phyloP scores from a whole-genome alignment of 2,888 invertebrate genomes.

The Thecophora atra region DNA sequence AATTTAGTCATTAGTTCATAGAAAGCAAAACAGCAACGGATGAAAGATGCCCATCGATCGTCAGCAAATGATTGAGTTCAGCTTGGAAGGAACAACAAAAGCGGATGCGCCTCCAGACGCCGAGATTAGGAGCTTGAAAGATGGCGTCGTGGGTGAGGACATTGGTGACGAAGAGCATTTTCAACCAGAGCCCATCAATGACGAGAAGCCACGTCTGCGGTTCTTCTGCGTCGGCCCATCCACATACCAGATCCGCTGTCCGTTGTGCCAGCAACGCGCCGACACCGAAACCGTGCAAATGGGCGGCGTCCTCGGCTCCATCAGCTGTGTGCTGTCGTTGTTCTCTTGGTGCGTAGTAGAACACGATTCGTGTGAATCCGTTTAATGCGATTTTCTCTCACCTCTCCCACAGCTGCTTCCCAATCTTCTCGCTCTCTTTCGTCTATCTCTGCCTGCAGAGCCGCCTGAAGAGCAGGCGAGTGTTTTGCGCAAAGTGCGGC shows the following conservation, averaged over 20 bases:
- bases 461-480: conserved; percentile 57
- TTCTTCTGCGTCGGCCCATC: conserved; percentile 61
- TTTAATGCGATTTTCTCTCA: not conserved
- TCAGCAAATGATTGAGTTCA: conserved; percentile 53
- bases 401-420: conserved; percentile 56
- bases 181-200: conserved; percentile 25
- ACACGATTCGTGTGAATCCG: not conserved
- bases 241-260: conserved; percentile 59
- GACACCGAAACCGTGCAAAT: conserved; percentile 60
- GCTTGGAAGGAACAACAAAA: conserved; percentile 48
- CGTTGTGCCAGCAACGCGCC: conserved; percentile 58
- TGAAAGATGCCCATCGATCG: conserved; percentile 26
- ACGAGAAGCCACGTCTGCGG: conserved; percentile 54
- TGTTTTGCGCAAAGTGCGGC: conserved; percentile 62
- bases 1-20: not conserved
- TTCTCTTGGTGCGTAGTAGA: conserved; percentile 54
- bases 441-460: conserved; percentile 59
- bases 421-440: conserved; percentile 60
- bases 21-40: not conserved
- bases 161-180: conserved; percentile 37
- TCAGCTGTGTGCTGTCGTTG: conserved; percentile 56
- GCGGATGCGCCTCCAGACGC: conserved; percentile 43
- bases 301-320: conserved; percentile 54
- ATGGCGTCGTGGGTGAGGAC: conserved; percentile 35
- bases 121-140: conserved; percentile 34